Conservation (phyloP, 1,140 invertebrate genomes). For the Hypothenemus hampei region DNA sequence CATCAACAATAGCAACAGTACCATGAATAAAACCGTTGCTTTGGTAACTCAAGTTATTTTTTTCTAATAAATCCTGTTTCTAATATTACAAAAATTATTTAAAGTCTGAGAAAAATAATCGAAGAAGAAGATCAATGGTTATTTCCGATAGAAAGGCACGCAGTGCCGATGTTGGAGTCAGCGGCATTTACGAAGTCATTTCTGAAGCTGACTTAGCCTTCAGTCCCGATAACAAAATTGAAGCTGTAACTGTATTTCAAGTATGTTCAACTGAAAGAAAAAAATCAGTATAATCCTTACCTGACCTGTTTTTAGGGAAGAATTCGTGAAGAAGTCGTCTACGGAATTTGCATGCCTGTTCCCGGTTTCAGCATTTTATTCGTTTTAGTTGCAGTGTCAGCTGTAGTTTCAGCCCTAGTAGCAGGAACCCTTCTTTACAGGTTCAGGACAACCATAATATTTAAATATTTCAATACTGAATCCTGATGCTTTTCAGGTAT, state of each 20-base stretch:
- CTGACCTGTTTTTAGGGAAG: constrained; percentile 50
- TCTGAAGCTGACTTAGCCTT: constrained; percentile 89
- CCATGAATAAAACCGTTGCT: neutral
- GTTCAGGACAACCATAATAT: no score
- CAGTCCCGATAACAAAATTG: constrained; percentile 70
- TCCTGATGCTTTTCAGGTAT: constrained; percentile 62
- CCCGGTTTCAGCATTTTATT: constrained; percentile 83
- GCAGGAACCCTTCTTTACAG: constrained; percentile 30
- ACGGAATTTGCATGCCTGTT: constrained; percentile 86
- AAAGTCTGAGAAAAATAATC: constrained; percentile 23
- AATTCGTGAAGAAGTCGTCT: constrained; percentile 81
- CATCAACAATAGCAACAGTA: neutral
- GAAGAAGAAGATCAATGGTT: constrained; percentile 60
- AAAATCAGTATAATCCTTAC: neutral
- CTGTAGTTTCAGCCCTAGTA: constrained; percentile 70
- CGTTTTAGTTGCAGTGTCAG: constrained; percentile 77
- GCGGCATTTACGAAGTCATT: constrained; percentile 85
- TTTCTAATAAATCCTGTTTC: neutral
- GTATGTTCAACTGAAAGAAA: neutral
- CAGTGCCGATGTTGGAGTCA: constrained; percentile 80
- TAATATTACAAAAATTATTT: neutral
- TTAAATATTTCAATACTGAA: neutral
- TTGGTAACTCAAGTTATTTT: constrained; percentile 1
- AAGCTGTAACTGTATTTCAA: constrained; percentile 81
- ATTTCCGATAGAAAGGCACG: constrained; percentile 62